A percentile compares a stretch with the other conserved stretches of the same genome.
Evolutionary conservation across 2,797 vertebrate genomes (phyloP).

Genomic region (Micropoecilia bifurca): DNA sequence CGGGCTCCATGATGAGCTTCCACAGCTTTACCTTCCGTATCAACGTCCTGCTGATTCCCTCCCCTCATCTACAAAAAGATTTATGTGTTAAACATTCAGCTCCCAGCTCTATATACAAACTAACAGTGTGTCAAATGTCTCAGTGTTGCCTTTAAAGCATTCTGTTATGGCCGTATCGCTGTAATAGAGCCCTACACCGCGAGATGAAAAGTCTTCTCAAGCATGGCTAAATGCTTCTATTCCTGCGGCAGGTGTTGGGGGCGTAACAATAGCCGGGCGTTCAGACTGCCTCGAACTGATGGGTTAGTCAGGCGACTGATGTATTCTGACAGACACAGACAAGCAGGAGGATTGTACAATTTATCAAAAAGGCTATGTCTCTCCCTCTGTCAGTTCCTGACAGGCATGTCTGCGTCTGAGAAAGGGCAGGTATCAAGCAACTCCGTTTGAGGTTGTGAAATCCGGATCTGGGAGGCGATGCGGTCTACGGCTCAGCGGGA

Average conservation of each 20-base stretch:
- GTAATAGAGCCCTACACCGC: slow-evolving; percentile 68
- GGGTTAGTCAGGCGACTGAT: slow-evolving; percentile 77
- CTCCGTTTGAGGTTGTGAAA: slow-evolving; percentile 39
- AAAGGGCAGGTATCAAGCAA: slow-evolving; percentile 58
- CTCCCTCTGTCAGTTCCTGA: slow-evolving; percentile 69
- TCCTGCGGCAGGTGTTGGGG: slow-evolving; percentile 34
- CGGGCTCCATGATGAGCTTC: slow-evolving; percentile 3
- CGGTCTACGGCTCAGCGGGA: not conserved
- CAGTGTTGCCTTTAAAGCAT: slow-evolving; percentile 66
- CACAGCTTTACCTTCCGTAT: slow-evolving; percentile 4
- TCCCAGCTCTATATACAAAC: slow-evolving; percentile 48
- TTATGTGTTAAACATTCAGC: slow-evolving; percentile 44
- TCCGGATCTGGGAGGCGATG: slow-evolving; percentile 24
- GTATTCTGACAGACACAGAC: slow-evolving; percentile 76
- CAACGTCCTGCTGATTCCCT: slow-evolving; percentile 24
- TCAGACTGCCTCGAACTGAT: slow-evolving; percentile 75
- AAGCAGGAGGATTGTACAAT: slow-evolving; percentile 65
- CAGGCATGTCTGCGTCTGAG: slow-evolving; percentile 50
- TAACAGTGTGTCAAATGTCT: slow-evolving; percentile 67
- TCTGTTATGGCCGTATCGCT: slow-evolving; percentile 67
- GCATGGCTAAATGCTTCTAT: slow-evolving; percentile 75
- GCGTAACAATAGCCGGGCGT: slow-evolving; percentile 34
- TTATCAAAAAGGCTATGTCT: slow-evolving; percentile 75
- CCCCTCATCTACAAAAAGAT: slow-evolving; percentile 54
- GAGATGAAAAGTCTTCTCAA: slow-evolving; percentile 79